These are phyloP conservation scores for Scleropages formosus DNA, from an alignment of 2,797 vertebrate genomes.

Conservation along the genomic window DNA sequence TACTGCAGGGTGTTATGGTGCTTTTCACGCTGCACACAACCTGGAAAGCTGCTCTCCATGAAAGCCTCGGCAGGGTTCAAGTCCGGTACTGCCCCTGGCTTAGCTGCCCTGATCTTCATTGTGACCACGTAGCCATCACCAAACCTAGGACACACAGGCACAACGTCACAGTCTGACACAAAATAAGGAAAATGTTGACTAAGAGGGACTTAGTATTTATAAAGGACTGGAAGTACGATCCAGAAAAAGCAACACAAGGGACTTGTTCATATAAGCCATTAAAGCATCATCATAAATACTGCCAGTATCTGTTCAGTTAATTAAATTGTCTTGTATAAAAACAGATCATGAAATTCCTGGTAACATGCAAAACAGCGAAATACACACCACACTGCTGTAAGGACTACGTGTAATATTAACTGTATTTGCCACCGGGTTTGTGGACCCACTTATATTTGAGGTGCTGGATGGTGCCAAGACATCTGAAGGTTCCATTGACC, in stretches of 20 bases:
- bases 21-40: constrained; percentile 85
- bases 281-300: too few relatives aligned
- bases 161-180: not conserved
- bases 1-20: constrained; percentile 95
- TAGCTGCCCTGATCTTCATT: constrained; percentile 86
- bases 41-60: constrained; percentile 81
- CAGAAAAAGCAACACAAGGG: too few relatives aligned
- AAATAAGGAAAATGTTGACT: too few relatives aligned
- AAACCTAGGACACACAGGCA: constrained; percentile 67
- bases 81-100: constrained; percentile 73
- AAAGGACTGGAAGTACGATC: too few relatives aligned
- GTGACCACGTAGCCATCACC: constrained; percentile 94
- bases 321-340: too few relatives aligned
- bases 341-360: too few relatives aligned
- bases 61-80: constrained; percentile 81
- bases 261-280: too few relatives aligned
- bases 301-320: too few relatives aligned
- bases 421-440: not conserved
- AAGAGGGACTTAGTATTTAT: too few relatives aligned
- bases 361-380: not conserved
- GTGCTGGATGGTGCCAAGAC: constrained; percentile 93
- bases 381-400: not conserved
- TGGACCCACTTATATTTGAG: constrained; percentile 91
- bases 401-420: not conserved
- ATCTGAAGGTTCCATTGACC: constrained; percentile 93